These are phyloP conservation scores for Gymnocheta viridis DNA, from an alignment of 2,888 invertebrate genomes.

Conservation along the genomic window DNA sequence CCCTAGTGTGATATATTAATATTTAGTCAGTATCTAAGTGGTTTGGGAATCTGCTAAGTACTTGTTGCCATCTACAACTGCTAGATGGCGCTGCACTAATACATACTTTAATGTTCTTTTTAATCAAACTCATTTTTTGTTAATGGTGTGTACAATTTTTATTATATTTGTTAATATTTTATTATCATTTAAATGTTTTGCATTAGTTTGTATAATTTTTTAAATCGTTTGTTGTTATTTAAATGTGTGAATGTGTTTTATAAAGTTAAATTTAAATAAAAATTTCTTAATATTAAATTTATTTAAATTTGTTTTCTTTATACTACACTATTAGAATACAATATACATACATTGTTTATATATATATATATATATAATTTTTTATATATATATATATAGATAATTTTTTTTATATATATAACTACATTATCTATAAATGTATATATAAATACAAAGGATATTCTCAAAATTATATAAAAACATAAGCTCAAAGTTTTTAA, in stretches of 20 bases:
- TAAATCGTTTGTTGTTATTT: constrained; percentile 7
- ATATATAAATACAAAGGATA: constrained; percentile 30
- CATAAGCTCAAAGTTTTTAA: constrained; percentile 24
- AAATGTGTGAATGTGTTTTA: constrained; percentile 72
- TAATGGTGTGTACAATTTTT: constrained; percentile 46
- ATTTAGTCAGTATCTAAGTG: too few species aligned
- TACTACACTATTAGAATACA: constrained; percentile 63
- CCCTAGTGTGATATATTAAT: too few species aligned
- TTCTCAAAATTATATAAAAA: constrained; percentile 39
- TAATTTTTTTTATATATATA: constrained; percentile 15
- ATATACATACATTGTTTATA: constrained; percentile 57
- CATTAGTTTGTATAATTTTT: constrained; percentile 54
- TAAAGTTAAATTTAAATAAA: constrained; percentile 39
- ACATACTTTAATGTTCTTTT: neutral
- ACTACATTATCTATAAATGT: constrained; percentile 56
- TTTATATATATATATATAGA: constrained; percentile 25
- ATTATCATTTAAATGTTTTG: constrained; percentile 71
- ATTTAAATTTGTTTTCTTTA: constrained; percentile 42
- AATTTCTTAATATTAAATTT: constrained; percentile 60
- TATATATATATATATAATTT: constrained; percentile 1
- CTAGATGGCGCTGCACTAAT: too few species aligned
- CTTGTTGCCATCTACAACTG: too few species aligned
- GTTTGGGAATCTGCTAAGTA: too few species aligned
- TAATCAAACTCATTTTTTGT: neutral
- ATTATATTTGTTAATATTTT: constrained; percentile 40